phyloP scores from a whole-genome alignment of 2,888 invertebrate species.

The Drosophila antonietae region DNA sequence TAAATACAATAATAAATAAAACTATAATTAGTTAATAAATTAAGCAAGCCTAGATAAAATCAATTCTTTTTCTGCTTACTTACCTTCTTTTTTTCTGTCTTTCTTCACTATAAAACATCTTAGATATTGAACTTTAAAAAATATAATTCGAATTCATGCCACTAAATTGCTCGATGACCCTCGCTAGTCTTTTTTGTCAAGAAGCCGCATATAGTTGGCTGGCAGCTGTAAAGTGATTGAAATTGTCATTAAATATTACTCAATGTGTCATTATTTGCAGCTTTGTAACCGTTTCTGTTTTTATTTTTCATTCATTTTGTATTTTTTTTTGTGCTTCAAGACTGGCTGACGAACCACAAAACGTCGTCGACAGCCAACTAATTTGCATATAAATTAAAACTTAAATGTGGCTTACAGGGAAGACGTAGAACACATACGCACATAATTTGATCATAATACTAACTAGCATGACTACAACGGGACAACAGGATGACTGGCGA shows the following conservation, averaged over 20 bases:
- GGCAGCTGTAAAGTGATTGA: constrained; percentile 22
- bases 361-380: constrained; percentile 47
- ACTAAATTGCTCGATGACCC: constrained; percentile 4
- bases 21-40: background rate
- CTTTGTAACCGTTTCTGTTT: constrained; percentile 46
- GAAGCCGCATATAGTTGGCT: constrained; percentile 10
- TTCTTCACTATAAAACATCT: background rate
- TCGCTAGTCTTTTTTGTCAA: background rate
- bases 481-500: constrained; percentile 11
- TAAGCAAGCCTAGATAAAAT: background rate
- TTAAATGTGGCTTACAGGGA: constrained; percentile 53
- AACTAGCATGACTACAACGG: constrained; percentile 12
- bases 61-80: background rate
- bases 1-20: background rate
- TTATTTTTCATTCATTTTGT: constrained; percentile 40
- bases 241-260: constrained; percentile 71
- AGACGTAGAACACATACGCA: constrained; percentile 27
- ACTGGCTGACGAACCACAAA: constrained; percentile 24
- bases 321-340: background rate
- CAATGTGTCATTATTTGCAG: constrained; percentile 72
- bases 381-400: constrained; percentile 80
- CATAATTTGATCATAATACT: constrained; percentile 40
- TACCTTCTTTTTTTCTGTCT: background rate
- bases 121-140: background rate
- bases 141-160: background rate